Evolutionary conservation across 2,113 vertebrate species (phyloP), one percentile per base, ranked within the genome.

Genomic region (Odocoileus hemionus): DNA sequence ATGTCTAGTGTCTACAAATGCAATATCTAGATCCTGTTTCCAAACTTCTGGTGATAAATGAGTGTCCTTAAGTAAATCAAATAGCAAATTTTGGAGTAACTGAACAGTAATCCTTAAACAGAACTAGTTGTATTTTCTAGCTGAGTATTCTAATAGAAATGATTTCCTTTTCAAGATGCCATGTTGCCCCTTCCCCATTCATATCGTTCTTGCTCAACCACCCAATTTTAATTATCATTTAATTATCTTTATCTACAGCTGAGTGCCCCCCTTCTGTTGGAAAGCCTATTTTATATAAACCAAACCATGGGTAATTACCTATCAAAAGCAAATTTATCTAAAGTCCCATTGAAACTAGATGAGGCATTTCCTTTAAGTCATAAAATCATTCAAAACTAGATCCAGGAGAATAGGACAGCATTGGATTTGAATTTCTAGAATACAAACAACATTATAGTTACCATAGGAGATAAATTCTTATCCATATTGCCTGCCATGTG

Each of bases 241-340:
- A 97, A 98, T 98, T 98, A 97, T 94, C 94, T 96, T 96, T 94
- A 98, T 98, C 94, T 98, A 97, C 97, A 98, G 94, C 89, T 97
- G 97, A 98, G 86, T 97, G 88, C 88, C 94, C 96, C 89, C 85
- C 94, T 98, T 98, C 97, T 98, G 96, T 96, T 94, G 88, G 64
- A 96, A 98, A 79, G 57, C 60, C 61, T 93, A 95, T 96, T 98
- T 96, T 95, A 96, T 95, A 91, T 86, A 96, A 98, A 96, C 96
- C 91, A 97, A 98, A 97, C 78, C 91, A 95, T 93, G 96, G 97
- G 54, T 83, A 97, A 98, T 98, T 97, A 97, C 97, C 97, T 98
- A 97, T 97, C 97, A 97, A 97, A 94, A 97, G 97, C 89, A 95
- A 91, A 97, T 97, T 97, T 98, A 96, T 97, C 88, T 95, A 94